These are phyloP conservation scores for Nycteola revayana DNA, from an alignment of 2,888 invertebrate genomes.

Conservation along the genomic window DNA sequence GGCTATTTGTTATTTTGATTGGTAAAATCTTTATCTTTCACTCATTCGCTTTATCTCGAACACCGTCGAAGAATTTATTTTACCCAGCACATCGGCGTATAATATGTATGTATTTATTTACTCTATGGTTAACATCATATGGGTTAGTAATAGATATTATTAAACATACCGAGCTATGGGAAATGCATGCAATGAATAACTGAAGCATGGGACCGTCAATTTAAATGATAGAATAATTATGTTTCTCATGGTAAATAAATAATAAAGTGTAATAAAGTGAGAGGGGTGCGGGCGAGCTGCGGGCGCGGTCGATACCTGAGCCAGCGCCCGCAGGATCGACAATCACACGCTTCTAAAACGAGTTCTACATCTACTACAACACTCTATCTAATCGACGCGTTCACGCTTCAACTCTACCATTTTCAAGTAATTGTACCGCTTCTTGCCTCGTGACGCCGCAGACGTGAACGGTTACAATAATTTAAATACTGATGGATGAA, in stretches of 20 bases:
- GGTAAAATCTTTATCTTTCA: too few relatives aligned
- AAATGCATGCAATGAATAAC: too few relatives aligned
- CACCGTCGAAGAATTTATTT: too few relatives aligned
- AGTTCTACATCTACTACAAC: conserved; percentile 32
- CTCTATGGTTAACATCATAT: too few relatives aligned
- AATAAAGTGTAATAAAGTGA: conserved; percentile 36
- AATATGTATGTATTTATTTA: too few relatives aligned
- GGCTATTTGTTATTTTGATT: too few relatives aligned
- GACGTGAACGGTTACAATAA: conserved; percentile 26
- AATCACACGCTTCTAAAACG: conserved; percentile 44
- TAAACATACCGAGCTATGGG: too few relatives aligned
- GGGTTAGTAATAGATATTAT: too few relatives aligned
- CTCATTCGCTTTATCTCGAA: too few relatives aligned
- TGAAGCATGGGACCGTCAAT: too few relatives aligned
- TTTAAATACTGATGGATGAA: conserved; percentile 21
- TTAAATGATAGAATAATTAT: conserved; percentile 14
- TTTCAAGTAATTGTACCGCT: conserved; percentile 24
- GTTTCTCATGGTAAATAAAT: conserved; percentile 39
- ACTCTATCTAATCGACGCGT: conserved; percentile 38
- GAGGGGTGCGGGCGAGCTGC: conserved; percentile 43
- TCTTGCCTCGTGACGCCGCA: conserved; percentile 7
- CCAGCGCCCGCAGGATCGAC: conserved; percentile 17
- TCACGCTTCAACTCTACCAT: conserved; percentile 37
- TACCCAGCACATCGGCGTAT: too few relatives aligned
- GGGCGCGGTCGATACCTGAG: conserved; percentile 67